Evolutionary conservation across 53 echinoderm and acorn worm genomes (phyloP), one percentile per base, ranked within the genome.

Genomic region (Echinometra lucunter): DNA sequence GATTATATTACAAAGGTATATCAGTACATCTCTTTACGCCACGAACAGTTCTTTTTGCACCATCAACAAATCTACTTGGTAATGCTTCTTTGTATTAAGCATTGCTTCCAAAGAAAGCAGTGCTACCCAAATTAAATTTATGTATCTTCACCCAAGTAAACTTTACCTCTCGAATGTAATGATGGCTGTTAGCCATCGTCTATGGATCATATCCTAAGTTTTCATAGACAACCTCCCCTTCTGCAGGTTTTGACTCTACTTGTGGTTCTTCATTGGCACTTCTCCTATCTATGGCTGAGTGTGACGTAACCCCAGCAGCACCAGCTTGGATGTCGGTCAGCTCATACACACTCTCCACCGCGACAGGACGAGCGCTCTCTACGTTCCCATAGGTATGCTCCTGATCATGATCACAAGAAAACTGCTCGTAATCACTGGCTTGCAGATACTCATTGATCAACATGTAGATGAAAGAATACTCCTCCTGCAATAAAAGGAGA

Each of bases 381-480:
- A 78, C 13, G 42, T 78, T 78, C 18, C 78, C 78, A 23, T 78
- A 78, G 17, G 78, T 78, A 23, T 42, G 78, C 18, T 78, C 78
- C 37, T 78, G 37, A 40, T 40, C 38, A 16, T 40, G 40, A 40
- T 15, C 0, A 42, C 42, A 40, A 19, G 78, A 19, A 4, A 78
- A 18, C 78, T 78, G 78, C 5, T 78, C 78, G 42, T 91, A 66
- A 30, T 91, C 70, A 23, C 70, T 70, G 23, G 70, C 6, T 2
- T 40, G 21, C 4, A 91, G n/a, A 28, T 91, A 91, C 45, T n/a
- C 44, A 40, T 28, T 44, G 44, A 91, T 66, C 38, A 66, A 21
- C 25, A 58, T 35, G 28, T 91, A 34, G 45, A 69, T 91, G 72
- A 70, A 91, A 8, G 91, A 44, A 67, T 91, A 91, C 19, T 91